Evolutionary conservation across 2,888 invertebrate genomes (phyloP).

Genomic region (Tuberolachnus salignus): DNA sequence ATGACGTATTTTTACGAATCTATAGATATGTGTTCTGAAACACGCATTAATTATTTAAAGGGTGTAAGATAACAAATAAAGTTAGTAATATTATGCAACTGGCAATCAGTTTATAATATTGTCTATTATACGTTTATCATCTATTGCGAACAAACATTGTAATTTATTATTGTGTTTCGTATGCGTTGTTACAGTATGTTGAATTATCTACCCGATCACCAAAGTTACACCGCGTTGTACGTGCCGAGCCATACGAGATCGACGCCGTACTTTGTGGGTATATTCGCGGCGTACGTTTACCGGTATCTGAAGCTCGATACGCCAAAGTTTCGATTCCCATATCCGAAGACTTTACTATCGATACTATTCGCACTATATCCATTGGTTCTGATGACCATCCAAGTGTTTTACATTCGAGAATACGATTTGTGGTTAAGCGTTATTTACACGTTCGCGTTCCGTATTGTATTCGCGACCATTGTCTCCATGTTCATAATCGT

Average conservation of each 20-base stretch:
- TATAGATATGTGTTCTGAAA: too few relatives aligned
- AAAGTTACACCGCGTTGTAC: constrained; percentile 24
- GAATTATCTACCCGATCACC: constrained; percentile 16
- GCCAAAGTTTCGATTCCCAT: constrained; percentile 47
- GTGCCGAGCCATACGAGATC: constrained; percentile 42
- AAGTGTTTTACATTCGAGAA: constrained; percentile 19
- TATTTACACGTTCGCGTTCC: constrained; percentile 25
- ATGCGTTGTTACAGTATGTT: constrained; percentile 22
- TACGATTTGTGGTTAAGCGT: constrained; percentile 43
- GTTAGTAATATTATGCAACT: too few relatives aligned
- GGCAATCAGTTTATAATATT: too few relatives aligned
- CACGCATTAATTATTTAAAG: too few relatives aligned
- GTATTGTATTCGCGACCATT: constrained; percentile 26
- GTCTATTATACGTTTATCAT: background rate
- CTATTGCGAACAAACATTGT: background rate
- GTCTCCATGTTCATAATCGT: constrained; percentile 30
- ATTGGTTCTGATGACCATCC: constrained; percentile 27
- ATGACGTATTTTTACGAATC: too few relatives aligned
- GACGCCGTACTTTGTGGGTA: constrained; percentile 41
- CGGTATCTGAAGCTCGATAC: constrained; percentile 36
- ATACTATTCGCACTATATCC: constrained; percentile 8
- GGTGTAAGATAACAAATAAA: too few relatives aligned
- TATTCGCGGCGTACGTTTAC: constrained; percentile 45
- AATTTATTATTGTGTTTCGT: background rate
- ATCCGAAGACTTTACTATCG: constrained; percentile 19